phyloP scores from a whole-genome alignment of 2,113 vertebrate species.

The Callithrix jacchus region DNA sequence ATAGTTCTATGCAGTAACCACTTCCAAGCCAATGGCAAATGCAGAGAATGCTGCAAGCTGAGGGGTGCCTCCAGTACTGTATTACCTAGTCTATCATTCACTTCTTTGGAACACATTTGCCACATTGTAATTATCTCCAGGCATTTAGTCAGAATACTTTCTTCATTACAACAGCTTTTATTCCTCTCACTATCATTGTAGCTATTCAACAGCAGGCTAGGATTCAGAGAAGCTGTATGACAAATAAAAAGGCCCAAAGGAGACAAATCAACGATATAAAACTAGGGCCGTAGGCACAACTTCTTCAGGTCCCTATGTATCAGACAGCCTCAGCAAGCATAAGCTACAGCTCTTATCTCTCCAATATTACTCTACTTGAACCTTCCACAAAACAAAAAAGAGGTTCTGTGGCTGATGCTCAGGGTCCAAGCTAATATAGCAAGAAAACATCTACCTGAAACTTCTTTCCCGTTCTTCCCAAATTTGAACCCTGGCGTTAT shows the following conservation, averaged over 20 bases:
- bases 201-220: neutral
- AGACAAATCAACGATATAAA: neutral
- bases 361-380: neutral
- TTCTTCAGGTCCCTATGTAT: neutral
- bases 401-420: neutral
- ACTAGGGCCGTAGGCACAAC: neutral
- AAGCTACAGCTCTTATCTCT: neutral
- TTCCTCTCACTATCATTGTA: neutral
- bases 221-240: neutral
- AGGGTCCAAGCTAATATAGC: neutral
- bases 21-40: neutral
- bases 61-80: neutral
- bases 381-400: neutral
- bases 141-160: neutral
- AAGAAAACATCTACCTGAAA: neutral
- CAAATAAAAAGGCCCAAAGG: neutral
- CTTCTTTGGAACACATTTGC: neutral
- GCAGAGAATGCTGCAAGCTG: neutral
- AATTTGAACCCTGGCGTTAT: neutral
- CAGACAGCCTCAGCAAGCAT: neutral
- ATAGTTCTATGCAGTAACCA: neutral
- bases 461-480: neutral
- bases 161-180: neutral
- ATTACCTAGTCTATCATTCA: neutral
- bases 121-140: neutral